Base-by-base conservation (phyloP, 2,113 vertebrate species). In the Coptodon bakossiorum region DNA sequence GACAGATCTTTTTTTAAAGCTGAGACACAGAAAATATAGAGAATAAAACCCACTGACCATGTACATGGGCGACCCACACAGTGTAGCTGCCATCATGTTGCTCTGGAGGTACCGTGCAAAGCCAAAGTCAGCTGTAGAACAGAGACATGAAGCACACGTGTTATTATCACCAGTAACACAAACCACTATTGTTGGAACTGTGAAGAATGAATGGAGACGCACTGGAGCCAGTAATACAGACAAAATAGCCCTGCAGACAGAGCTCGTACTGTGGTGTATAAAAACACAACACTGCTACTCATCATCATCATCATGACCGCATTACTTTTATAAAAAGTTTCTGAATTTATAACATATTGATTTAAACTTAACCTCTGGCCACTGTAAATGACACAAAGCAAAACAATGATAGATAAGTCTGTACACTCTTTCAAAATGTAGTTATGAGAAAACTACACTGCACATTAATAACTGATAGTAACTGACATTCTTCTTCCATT, bases 61-160 rank as follows among this genome's bases (percentile, higher is more conserved):
- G 88, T 99, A 99, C 98, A 99, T 99, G 1, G 98, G 98, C 34
- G 98, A 99, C 14, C 98, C 98, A 82, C 98, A 99, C 2, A 99
- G 95, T 0, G 98, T 99, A 87, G 98, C 98, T 24, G 98, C 98
- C 98, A 99, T 99, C 98, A 99, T 99, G 96, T 99, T 99, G 96
- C 98, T 99, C 91, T 99, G 98, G 45, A 99, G 97, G 84, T 99
- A 99, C 54, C 98, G 97, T 81, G 98, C 98, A 90, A 99, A 99
- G 61, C 98, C 98, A 96, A 99, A 99, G 95, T 99, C 98, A 95
- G 98, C 98, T 99, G 95, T 43, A 86, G 36, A 90, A 96, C 54
- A 88, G 34, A 90, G n/a, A 68, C 27, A 71, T 1, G 12, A 84
- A 16, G 88, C 13, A 43, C 40, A 63, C 22, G 13, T n/a, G 24